Evolutionary conservation across 2,113 vertebrate genomes (phyloP).

Genomic region (Cyprinodon brontotheroides): DNA sequence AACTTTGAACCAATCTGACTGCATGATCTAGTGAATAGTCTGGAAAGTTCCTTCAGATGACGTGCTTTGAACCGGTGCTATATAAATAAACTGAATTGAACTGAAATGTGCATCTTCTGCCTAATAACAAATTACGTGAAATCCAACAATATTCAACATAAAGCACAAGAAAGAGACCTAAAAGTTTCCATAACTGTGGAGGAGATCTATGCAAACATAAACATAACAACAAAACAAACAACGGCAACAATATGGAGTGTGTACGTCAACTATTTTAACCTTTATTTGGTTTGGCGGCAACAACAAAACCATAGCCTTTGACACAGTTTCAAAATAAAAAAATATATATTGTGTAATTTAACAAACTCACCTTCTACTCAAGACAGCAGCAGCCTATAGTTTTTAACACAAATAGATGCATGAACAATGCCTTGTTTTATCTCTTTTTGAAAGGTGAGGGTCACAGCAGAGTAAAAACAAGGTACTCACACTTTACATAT

Average conservation of each 20-base stretch:
- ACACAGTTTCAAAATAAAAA: conserved; percentile 81
- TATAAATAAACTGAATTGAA: too few species aligned
- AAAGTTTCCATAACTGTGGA: background rate
- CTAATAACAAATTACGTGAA: background rate
- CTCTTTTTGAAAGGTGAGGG: conserved; percentile 13
- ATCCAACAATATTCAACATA: background rate
- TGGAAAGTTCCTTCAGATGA: too few species aligned
- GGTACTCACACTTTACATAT: conserved; percentile 67
- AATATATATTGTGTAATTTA: conserved; percentile 74
- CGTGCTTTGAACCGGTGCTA: too few species aligned
- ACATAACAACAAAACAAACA: conserved; percentile 11
- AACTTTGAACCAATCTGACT: too few species aligned
- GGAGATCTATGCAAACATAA: background rate
- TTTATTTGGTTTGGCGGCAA: conserved; percentile 81
- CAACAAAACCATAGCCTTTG: conserved; percentile 76
- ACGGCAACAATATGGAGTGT: conserved; percentile 36
- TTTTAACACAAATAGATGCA: conserved; percentile 58
- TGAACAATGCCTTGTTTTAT: conserved; percentile 47
- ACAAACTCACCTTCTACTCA: conserved; percentile 62
- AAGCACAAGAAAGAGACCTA: background rate
- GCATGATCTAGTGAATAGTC: too few species aligned
- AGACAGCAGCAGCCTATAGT: conserved; percentile 68
- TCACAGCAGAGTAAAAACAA: conserved; percentile 66
- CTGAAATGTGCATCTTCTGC: background rate
- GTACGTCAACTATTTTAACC: conserved; percentile 61